These are phyloP conservation scores for Thera britannica DNA, from an alignment of 2,888 invertebrate species.

Conservation along the genomic window DNA sequence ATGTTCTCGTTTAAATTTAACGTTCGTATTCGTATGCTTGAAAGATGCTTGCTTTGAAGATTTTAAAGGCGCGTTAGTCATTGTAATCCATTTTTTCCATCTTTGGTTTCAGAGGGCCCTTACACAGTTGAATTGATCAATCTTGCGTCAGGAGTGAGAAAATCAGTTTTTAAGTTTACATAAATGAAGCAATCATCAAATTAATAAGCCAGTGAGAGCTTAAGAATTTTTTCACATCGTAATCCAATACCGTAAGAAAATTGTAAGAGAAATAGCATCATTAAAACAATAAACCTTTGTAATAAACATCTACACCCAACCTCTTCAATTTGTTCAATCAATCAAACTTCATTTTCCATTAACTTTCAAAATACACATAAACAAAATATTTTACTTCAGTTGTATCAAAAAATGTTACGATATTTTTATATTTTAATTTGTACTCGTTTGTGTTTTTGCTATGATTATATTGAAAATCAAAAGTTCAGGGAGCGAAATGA, in stretches of 20 bases:
- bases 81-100: no score
- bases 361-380: conserved; percentile 5
- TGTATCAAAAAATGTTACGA: conserved; percentile 50
- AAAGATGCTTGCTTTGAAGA: background rate
- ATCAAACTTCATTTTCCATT: background rate
- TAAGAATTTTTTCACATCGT: no score
- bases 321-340: background rate
- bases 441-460: conserved; percentile 49
- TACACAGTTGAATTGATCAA: conserved; percentile 66
- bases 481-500: conserved; percentile 1
- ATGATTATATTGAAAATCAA: conserved; percentile 43
- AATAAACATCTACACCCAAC: background rate
- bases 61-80: background rate
- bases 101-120: conserved; percentile 71
- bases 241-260: no score
- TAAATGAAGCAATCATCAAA: conserved; percentile 18
- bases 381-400: background rate
- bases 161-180: conserved; percentile 51
- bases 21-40: no score
- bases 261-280: no score
- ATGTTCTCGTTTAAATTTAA: no score
- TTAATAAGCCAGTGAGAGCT: no score
- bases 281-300: no score
- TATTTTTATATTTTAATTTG: conserved; percentile 48
- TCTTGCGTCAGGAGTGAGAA: conserved; percentile 46